Conservation (phyloP, 92 coral and sea anemone species). For the Scolanthus callimorphus region DNA sequence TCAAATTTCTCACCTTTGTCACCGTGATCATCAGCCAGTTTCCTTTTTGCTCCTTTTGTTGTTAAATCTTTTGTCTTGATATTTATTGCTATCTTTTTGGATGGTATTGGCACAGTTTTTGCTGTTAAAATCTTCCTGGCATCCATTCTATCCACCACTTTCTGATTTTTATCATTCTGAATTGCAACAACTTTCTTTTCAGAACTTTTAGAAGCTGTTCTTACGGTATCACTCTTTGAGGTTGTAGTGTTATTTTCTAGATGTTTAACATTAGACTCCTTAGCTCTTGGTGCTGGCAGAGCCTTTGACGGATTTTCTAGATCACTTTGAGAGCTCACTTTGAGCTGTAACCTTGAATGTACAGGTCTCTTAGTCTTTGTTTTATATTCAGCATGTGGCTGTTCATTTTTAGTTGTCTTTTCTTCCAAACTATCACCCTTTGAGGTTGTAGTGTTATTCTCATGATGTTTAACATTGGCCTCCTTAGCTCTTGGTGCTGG, state of each 20-base stretch:
- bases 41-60: neutral
- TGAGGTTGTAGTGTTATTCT: no score
- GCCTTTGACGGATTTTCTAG: neutral
- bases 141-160: conserved; percentile 12
- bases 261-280: no score
- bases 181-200: neutral
- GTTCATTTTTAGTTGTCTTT: no score
- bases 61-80: neutral
- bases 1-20: neutral
- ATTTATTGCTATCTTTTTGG: conserved; percentile 1
- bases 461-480: no score
- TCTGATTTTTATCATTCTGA: conserved; percentile 4
- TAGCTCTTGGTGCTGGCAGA: no score
- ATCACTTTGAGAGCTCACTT: conserved; percentile 1
- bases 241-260: no score
- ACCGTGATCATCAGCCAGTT: no score
- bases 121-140: conserved; percentile 20
- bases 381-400: no score
- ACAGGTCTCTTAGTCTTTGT: neutral
- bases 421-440: no score
- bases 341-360: neutral
- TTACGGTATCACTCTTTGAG: no score
- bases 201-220: neutral
- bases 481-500: no score
- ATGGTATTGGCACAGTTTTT: neutral